A percentile compares a stretch with the other conserved stretches of the same genome.
Conservation (phyloP, 2,797 vertebrate species). For the Nyctalus aviator region DNA sequence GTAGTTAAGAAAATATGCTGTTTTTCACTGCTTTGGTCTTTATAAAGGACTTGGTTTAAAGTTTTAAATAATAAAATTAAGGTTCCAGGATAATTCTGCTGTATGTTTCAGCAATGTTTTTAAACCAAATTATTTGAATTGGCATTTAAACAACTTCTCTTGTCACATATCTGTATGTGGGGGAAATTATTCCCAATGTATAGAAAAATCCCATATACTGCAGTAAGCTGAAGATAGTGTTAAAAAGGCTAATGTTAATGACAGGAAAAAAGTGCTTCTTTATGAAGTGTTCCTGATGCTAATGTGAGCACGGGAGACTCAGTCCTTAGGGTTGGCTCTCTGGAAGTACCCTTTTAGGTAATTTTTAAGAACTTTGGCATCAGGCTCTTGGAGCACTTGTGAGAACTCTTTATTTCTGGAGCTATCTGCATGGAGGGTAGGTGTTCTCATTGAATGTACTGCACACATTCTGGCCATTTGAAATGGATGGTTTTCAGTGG, state of each 20-base stretch:
- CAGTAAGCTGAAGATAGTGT: slow-evolving; percentile 89
- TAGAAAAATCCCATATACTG: slow-evolving; percentile 76
- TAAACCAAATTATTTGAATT: slow-evolving; percentile 65
- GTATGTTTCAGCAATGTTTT: slow-evolving; percentile 76
- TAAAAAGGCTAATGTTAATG: slow-evolving; percentile 86
- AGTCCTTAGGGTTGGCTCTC: neutral
- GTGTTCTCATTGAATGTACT: neutral
- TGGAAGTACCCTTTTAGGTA: neutral
- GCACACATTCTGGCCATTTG: slow-evolving; percentile 84
- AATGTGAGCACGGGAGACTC: no score
- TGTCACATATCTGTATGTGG: slow-evolving; percentile 63
- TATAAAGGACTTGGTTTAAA: slow-evolving; percentile 80
- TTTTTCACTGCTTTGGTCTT: slow-evolving; percentile 77
- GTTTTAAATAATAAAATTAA: slow-evolving; percentile 82
- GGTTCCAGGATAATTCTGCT: slow-evolving; percentile 59
- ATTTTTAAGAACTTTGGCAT: slow-evolving; percentile 87
- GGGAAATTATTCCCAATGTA: slow-evolving; percentile 44
- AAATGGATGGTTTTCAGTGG: slow-evolving; percentile 93
- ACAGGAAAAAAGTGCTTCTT: slow-evolving; percentile 82
- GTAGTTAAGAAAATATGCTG: slow-evolving; percentile 81
- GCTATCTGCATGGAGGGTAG: neutral
- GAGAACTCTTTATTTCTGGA: neutral
- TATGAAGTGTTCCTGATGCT: neutral
- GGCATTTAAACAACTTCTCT: slow-evolving; percentile 44
- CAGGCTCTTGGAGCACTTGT: slow-evolving; percentile 88